phyloP scores from a whole-genome alignment of 2,888 invertebrate genomes.

The Lissonota sp. region DNA sequence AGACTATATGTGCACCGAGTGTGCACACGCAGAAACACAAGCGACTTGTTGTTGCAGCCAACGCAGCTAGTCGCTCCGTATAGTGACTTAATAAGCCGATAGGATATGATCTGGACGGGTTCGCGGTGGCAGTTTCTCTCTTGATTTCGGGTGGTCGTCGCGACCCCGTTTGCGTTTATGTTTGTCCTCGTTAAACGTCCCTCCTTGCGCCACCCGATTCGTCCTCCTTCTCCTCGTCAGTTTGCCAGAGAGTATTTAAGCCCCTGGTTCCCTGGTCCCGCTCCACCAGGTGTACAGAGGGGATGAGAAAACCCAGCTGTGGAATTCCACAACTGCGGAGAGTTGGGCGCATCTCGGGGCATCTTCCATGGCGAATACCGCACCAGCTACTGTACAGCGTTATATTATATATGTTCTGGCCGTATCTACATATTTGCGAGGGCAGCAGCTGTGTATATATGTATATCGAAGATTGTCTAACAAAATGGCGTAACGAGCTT shows the following conservation, averaged over 20 bases:
- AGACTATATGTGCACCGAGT: too few species aligned
- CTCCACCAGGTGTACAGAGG: conserved; percentile 6
- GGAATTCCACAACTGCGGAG: conserved; percentile 24
- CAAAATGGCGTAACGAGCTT: too few species aligned
- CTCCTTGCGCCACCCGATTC: conserved; percentile 12
- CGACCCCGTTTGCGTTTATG: conserved; percentile 42
- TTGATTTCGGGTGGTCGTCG: conserved; percentile 14
- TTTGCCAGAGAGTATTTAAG: conserved; percentile 50
- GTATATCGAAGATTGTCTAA: too few species aligned
- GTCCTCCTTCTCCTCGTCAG: conserved; percentile 47
- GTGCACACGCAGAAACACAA: too few species aligned
- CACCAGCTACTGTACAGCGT: neutral
- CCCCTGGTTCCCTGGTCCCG: neutral
- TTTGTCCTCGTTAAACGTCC: conserved; percentile 14
- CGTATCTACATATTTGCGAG: neutral
- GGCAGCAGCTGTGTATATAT: neutral
- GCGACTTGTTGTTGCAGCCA: conserved; percentile 49
- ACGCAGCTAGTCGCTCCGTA: conserved; percentile 51
- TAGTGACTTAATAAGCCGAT: conserved; percentile 76
- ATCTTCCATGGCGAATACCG: conserved; percentile 24
- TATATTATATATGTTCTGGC: conserved; percentile 11
- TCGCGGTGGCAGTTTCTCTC: conserved; percentile 23
- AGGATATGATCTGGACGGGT: conserved; percentile 65
- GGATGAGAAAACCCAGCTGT: conserved; percentile 8
- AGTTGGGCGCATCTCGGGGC: neutral